phyloP scores from a whole-genome alignment of 1,140 invertebrate species.

The Piezodorus guildinii region DNA sequence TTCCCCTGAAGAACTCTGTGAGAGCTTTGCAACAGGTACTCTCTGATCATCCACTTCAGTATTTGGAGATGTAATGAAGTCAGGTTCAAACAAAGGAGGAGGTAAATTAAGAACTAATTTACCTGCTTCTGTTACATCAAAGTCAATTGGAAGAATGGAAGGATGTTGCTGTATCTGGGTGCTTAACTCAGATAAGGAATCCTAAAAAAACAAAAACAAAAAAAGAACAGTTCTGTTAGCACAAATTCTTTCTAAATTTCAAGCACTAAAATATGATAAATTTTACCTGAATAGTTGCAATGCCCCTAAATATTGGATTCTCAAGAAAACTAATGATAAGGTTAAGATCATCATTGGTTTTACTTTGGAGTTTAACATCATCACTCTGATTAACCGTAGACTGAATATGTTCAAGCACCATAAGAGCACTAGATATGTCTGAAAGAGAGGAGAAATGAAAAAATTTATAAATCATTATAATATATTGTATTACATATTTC shows the following conservation, averaged over 20 bases:
- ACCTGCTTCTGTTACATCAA: conserved; percentile 72
- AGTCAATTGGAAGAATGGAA: conserved; percentile 80
- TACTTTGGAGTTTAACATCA: conserved; percentile 55
- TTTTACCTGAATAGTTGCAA: conserved; percentile 68
- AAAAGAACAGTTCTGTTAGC: conserved; percentile 8
- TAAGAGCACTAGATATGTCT: conserved; percentile 61
- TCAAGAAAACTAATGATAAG: conserved; percentile 77
- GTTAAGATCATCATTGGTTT: conserved; percentile 73
- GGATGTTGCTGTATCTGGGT: conserved; percentile 74
- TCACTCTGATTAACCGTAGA: conserved; percentile 57
- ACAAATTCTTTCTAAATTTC: no score
- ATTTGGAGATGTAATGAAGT: conserved; percentile 29
- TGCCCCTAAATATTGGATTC: conserved; percentile 82
- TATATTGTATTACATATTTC: no score
- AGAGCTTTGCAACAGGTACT: conserved; percentile 41
- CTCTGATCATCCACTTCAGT: conserved; percentile 41
- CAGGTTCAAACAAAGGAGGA: conserved; percentile 27
- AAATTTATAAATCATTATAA: no score
- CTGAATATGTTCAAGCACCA: conserved; percentile 68
- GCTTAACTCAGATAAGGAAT: conserved; percentile 68
- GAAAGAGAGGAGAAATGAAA: conserved; percentile 14
- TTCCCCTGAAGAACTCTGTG: conserved; percentile 41
- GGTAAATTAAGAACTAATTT: conserved; percentile 37
- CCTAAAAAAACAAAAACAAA: no score
- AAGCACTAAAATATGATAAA: neutral